These are phyloP conservation scores for Zaprionus camerounensis DNA, from an alignment of 1,140 invertebrate species.

Conservation along the genomic window DNA sequence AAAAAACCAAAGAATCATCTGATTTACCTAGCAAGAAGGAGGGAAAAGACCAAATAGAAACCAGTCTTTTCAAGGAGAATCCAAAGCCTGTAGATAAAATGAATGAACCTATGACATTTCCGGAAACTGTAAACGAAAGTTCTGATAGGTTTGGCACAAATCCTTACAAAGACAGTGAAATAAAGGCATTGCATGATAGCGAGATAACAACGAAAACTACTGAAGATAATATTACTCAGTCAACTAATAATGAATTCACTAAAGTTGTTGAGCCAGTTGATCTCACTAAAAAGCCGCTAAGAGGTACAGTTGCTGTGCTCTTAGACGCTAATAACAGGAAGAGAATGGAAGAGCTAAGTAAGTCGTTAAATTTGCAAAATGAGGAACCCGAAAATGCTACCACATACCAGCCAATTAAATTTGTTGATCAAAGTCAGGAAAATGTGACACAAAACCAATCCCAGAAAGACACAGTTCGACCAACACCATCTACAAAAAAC, in stretches of 20 bases:
- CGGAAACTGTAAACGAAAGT: neutral
- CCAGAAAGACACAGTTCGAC: neutral
- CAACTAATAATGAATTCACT: neutral
- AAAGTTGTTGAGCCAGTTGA: neutral
- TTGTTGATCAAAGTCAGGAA: neutral
- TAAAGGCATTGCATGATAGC: neutral
- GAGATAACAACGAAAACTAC: neutral
- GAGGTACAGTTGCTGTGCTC: constrained; percentile 11
- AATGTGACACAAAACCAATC: neutral
- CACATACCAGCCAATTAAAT: neutral
- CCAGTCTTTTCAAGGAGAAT: neutral
- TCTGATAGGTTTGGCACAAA: neutral
- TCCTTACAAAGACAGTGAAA: neutral
- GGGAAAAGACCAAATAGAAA: neutral
- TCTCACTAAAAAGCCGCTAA: neutral
- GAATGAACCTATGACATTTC: neutral
- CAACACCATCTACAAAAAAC: neutral
- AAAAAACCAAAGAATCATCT: neutral
- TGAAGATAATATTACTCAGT: neutral
- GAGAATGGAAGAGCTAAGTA: neutral
- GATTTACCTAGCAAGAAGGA: neutral
- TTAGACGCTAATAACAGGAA: neutral
- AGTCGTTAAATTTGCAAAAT: neutral
- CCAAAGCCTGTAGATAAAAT: neutral
- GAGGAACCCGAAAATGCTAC: neutral